Evolutionary conservation across 2,113 vertebrate genomes (phyloP), one percentile per base, ranked within the genome.

Genomic region (Siphamia tubifer): DNA sequence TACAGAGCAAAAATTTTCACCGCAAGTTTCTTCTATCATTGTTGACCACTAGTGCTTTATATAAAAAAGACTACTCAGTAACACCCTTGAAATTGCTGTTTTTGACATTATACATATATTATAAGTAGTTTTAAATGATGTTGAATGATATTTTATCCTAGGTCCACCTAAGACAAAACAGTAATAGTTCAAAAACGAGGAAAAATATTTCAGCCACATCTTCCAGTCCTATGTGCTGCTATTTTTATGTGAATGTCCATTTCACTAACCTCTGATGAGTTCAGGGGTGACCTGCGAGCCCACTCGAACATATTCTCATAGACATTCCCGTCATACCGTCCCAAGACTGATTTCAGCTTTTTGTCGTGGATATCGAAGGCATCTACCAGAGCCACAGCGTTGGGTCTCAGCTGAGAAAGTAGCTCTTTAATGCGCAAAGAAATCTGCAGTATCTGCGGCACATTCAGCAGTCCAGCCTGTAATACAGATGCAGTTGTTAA

Each of bases 231-330:
- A n/a, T n/a, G n/a, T n/a, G 20, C 8, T 30, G 23, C 3, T 32
- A 7, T 44, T 10, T n/a, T 45, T 9, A 23, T 13, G 32, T 21
- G 11, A 3, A 12, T 3, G 10, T 13, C 24, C 34, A 20, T 4
- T 12, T 1, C 8, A 53, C 72, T 84, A 60, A 97, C 97, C 96
- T 99, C 88, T 28, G 94, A 91, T 83, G 93, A 86, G 77, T 99
- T 99, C 7, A 99, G 88, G 0, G 97, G 98, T 0, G 98, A 98
- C 27, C 84, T 91, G 80, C 94, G 95, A 64, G 98, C 95, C 98
- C 98, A 99, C 45, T 96, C 95, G 27, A 98, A 99, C 95, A 99
- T 86, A 84, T 95, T 89, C 79, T 99, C 97, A 0, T 99, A 99
- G 48, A 99, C 92, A 0, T 99, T 98, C n/a, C 97, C 98, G 0